Conservation (phyloP, 2,113 vertebrate species). For the Macquaria australasica region DNA sequence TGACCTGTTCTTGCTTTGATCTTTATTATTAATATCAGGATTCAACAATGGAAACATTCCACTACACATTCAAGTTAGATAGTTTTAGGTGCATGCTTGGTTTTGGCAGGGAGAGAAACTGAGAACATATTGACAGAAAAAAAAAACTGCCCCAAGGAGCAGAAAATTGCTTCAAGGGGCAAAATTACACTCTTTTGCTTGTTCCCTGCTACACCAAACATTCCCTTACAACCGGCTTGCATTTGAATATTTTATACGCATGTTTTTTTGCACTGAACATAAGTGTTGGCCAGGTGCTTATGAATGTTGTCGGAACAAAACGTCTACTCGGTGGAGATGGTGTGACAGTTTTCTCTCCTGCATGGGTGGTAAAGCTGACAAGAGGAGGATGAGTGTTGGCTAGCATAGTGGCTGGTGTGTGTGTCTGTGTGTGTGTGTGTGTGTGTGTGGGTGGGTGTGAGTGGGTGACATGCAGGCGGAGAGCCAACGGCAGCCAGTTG, state of each 20-base stretch:
- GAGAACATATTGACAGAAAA: constrained; percentile 26
- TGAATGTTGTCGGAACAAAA: constrained; percentile 56
- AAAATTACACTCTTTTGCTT: constrained; percentile 30
- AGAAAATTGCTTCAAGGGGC: constrained; percentile 54
- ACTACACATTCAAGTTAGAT: background rate
- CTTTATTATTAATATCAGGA: constrained; percentile 28
- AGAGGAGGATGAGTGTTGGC: constrained; percentile 83
- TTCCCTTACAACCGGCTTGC: constrained; percentile 31
- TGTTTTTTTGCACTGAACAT: constrained; percentile 47
- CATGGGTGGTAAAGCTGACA: constrained; percentile 88
- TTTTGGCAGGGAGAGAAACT: background rate
- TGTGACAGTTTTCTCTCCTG: constrained; percentile 67
- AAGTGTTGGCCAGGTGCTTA: constrained; percentile 67
- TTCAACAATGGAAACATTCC: background rate
- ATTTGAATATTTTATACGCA: constrained; percentile 40
- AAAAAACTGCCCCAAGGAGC: constrained; percentile 20
- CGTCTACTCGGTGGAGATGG: constrained; percentile 42
- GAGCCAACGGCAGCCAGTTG: constrained; percentile 87
- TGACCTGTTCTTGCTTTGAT: constrained; percentile 43
- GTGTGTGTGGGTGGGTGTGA: constrained; percentile 25
- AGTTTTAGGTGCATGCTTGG: background rate
- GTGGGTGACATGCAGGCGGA: constrained; percentile 86
- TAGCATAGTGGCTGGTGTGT: constrained; percentile 46
- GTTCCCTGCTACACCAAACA: constrained; percentile 25
- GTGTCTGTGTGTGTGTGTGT: constrained; percentile 47